phyloP scores from a whole-genome alignment of 2,113 vertebrate species.

The Sialia sialis region DNA sequence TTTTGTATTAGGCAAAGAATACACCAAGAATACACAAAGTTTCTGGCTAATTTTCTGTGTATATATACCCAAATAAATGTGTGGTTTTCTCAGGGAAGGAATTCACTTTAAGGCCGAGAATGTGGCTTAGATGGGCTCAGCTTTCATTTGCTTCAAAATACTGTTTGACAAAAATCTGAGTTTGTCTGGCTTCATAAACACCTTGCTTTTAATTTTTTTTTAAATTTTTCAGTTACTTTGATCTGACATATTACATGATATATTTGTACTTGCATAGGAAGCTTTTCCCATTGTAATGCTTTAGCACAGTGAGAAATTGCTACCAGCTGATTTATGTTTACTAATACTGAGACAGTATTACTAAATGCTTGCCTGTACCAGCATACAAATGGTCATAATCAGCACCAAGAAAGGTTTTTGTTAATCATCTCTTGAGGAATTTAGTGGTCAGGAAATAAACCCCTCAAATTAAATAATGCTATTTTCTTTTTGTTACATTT shows the following conservation, averaged over 20 bases:
- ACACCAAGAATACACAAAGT: not conserved
- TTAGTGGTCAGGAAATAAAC: rapidly evolving
- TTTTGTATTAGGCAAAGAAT: not conserved
- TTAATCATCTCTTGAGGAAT: not conserved
- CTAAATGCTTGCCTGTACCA: not conserved
- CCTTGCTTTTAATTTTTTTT: not conserved
- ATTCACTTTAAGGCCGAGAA: not conserved
- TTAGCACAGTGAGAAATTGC: not conserved
- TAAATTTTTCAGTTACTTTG: not conserved
- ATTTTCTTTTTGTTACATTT: not conserved
- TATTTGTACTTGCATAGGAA: not conserved
- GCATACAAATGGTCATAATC: not conserved
- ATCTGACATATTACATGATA: not conserved
- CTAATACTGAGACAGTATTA: not conserved
- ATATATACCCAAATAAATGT: not conserved
- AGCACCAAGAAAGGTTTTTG: not conserved
- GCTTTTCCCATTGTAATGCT: not conserved
- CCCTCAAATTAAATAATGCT: not conserved
- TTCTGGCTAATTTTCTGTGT: not conserved
- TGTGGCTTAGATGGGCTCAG: not conserved
- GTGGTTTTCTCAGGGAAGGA: not conserved
- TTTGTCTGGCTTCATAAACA: not conserved
- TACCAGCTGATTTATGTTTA: not conserved
- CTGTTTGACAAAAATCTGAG: not conserved
- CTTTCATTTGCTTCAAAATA: not conserved